These are phyloP conservation scores for Sarcoramphus papa DNA, from an alignment of 2,797 vertebrate genomes.

Conservation along the genomic window DNA sequence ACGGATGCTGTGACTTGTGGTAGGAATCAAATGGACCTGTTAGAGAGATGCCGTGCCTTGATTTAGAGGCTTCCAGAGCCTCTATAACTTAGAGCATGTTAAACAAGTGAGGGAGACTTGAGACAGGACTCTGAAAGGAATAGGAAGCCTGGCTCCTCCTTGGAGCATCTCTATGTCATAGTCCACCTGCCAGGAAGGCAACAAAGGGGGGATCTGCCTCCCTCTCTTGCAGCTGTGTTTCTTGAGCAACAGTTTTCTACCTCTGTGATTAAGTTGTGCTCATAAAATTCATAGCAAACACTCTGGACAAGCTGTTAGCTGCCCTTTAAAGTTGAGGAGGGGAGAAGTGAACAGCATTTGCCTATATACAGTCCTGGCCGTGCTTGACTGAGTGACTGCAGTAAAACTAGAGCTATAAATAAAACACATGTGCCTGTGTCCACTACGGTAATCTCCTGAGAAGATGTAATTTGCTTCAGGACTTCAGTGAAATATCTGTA, in stretches of 20 bases:
- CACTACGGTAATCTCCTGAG: background rate
- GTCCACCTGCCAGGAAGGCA: background rate
- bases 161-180: background rate
- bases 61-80: background rate
- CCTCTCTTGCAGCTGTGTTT: background rate
- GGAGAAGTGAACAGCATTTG: background rate
- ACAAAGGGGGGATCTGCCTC: background rate
- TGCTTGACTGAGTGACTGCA: conserved; percentile 8
- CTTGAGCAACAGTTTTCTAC: background rate
- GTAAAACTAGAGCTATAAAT: conserved; percentile 51
- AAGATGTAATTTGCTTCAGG: background rate
- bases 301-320: background rate
- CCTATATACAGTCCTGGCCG: background rate
- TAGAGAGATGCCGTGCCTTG: background rate
- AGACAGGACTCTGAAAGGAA: background rate
- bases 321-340: conserved; percentile 18
- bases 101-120: background rate
- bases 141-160: background rate
- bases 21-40: background rate
- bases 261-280: background rate
- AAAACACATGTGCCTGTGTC: background rate
- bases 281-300: background rate
- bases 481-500: background rate
- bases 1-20: background rate
- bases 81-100: background rate